phyloP scores from a whole-genome alignment of 2,888 invertebrate genomes.

The Sesamia inferens region DNA sequence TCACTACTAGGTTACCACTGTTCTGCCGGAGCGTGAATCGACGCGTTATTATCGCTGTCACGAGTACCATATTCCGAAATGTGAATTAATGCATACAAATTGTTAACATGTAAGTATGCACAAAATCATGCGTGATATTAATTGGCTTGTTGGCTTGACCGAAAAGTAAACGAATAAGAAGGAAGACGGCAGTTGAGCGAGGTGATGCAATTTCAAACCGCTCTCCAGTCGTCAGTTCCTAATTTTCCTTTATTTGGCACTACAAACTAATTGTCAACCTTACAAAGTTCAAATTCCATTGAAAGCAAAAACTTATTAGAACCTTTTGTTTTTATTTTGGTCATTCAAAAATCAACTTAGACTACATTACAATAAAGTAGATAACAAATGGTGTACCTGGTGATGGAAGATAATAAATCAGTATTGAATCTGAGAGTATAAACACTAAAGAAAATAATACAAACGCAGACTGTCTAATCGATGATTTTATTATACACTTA shows the following conservation, averaged over 20 bases:
- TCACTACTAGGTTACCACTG: too few relatives aligned
- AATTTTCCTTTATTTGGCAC: background rate
- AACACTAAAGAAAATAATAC: constrained; percentile 34
- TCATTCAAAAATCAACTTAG: background rate
- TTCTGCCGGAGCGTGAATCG: too few relatives aligned
- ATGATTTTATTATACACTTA: constrained; percentile 71
- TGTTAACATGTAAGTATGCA: too few relatives aligned
- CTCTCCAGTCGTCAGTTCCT: too few relatives aligned
- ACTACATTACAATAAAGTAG: background rate
- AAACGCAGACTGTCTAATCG: constrained; percentile 63
- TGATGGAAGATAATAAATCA: background rate
- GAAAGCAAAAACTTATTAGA: background rate
- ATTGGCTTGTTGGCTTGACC: too few relatives aligned
- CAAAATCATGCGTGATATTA: too few relatives aligned
- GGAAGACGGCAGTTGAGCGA: too few relatives aligned
- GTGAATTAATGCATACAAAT: too few relatives aligned
- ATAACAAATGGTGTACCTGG: background rate
- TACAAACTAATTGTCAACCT: background rate
- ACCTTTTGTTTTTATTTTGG: background rate
- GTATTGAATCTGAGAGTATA: background rate
- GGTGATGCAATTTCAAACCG: too few relatives aligned
- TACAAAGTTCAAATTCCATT: background rate
- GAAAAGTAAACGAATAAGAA: too few relatives aligned
- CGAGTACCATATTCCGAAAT: too few relatives aligned
- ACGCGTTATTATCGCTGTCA: too few relatives aligned